These are phyloP conservation scores for Volucella inflata DNA, from an alignment of 2,888 invertebrate species.

Conservation along the genomic window DNA sequence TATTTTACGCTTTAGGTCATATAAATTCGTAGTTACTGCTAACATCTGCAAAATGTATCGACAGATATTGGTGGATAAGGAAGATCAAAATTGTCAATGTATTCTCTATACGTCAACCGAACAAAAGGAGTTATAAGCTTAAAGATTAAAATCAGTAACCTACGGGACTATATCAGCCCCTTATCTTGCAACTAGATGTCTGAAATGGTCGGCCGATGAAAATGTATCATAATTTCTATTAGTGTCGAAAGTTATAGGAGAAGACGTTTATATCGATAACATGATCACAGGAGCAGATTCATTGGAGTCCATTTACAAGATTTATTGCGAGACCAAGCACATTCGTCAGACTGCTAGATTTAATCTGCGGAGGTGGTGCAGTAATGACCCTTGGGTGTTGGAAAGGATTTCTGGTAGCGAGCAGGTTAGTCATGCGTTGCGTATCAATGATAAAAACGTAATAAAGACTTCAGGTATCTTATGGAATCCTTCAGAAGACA, in stretches of 20 bases:
- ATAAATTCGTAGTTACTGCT: too few relatives aligned
- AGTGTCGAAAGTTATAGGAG: conserved; percentile 34
- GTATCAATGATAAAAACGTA: conserved; percentile 19
- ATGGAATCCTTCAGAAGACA: conserved; percentile 29
- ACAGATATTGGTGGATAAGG: background rate
- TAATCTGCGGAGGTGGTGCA: conserved; percentile 49
- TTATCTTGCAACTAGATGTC: too few relatives aligned
- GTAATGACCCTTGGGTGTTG: background rate
- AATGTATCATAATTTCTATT: conserved; percentile 33
- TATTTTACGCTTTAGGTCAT: too few relatives aligned
- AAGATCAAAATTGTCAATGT: background rate
- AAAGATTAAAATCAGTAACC: background rate
- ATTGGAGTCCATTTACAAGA: too few relatives aligned
- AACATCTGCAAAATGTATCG: too few relatives aligned
- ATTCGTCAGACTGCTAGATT: too few relatives aligned
- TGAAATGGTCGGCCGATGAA: background rate
- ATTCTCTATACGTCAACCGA: background rate
- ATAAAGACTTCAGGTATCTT: conserved; percentile 53
- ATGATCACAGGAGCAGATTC: too few relatives aligned
- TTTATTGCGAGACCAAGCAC: too few relatives aligned
- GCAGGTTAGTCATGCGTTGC: background rate
- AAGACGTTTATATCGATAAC: conserved; percentile 68
- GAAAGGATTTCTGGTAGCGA: background rate
- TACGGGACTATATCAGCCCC: background rate
- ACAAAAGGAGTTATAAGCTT: too few relatives aligned